Base-by-base conservation (phyloP, 2,888 invertebrate genomes). In the Morinoia aosen region DNA sequence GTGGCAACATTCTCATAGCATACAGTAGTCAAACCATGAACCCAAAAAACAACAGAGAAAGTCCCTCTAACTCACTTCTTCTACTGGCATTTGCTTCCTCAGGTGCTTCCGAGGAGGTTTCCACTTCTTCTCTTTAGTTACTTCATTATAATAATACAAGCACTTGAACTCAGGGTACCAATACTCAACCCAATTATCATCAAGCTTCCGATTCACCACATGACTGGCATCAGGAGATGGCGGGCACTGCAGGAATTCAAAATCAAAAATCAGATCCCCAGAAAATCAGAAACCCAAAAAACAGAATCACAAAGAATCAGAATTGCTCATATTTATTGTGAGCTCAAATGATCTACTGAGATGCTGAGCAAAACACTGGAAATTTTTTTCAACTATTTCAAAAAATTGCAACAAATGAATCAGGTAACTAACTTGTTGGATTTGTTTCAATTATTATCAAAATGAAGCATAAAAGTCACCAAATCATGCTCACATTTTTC, bases 121-220 rank as follows among this genome's bases (percentile, higher is more conserved):
- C 96, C 96, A 97, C 64, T 96, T 95, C 94, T 96, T 97, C 76
- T 96, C 96, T 19, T 95, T 95, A 4, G 97, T 97, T 8, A 97
- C 97, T 96, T 97, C 97, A 97, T 98, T 97, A 96, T 97, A 97
- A 96, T 97, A 98, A 96, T 97, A 97, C n/a, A 97, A 97, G 96
- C 97, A 97, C 58, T 97, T 97, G 48, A 97, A 97, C 88, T 96
- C 97, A 58, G 97, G 97, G 96, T 97, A 97, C 95, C 97, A 97
- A 95, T 97, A 97, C 96, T 97, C 97, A 56, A 97, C 97, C 98
- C 98, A 98, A 16, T 98, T 98, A 0, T 97, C 97, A 8, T 97
- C 97, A 95, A 97, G 96, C 91, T 94, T 56, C 33, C 96, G 96
- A 48, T 96, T 90, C 3, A 96, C 96, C n/a, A 95, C 76, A 48